These are phyloP conservation scores for Lordiphosa stackelbergi DNA, from an alignment of 1,140 invertebrate species.

Conservation along the genomic window DNA sequence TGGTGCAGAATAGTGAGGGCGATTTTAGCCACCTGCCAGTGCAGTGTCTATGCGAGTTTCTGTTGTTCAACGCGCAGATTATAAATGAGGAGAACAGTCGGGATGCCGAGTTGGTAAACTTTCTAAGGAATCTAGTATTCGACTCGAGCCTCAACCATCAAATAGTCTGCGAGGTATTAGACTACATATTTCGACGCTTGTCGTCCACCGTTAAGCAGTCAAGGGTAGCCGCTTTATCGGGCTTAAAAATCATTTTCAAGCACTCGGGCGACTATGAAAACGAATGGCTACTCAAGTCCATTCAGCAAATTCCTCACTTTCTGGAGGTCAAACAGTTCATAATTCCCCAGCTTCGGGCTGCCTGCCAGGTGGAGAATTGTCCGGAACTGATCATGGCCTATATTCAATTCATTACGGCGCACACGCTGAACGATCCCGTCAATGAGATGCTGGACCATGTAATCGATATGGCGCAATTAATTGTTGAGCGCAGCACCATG, in stretches of 20 bases:
- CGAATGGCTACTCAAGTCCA: conserved; percentile 87
- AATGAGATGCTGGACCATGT: conserved; percentile 82
- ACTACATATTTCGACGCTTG: conserved; percentile 92
- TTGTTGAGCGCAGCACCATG: conserved; percentile 95
- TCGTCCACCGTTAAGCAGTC: conserved; percentile 88
- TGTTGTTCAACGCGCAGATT: conserved; percentile 83
- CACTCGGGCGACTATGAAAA: conserved; percentile 67
- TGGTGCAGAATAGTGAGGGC: conserved; percentile 93
- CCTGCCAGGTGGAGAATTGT: conserved; percentile 94
- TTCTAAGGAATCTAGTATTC: conserved; percentile 84
- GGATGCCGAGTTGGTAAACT: conserved; percentile 85
- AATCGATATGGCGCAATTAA: conserved; percentile 90
- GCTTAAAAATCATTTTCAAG: conserved; percentile 80
- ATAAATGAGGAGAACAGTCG: conserved; percentile 73
- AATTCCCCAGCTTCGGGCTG: conserved; percentile 85
- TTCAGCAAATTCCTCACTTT: conserved; percentile 87
- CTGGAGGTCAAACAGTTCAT: conserved; percentile 82
- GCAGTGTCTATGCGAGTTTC: conserved; percentile 96
- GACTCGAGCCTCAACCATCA: conserved; percentile 81
- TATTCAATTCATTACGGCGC: conserved; percentile 88
- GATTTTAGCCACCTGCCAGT: conserved; percentile 84
- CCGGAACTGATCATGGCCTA: conserved; percentile 92
- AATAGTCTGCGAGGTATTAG: conserved; percentile 88
- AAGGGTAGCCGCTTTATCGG: conserved; percentile 86
- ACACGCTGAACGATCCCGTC: conserved; percentile 83